Conservation (phyloP, 2,797 vertebrate genomes). For the Crocidura indochinensis region DNA sequence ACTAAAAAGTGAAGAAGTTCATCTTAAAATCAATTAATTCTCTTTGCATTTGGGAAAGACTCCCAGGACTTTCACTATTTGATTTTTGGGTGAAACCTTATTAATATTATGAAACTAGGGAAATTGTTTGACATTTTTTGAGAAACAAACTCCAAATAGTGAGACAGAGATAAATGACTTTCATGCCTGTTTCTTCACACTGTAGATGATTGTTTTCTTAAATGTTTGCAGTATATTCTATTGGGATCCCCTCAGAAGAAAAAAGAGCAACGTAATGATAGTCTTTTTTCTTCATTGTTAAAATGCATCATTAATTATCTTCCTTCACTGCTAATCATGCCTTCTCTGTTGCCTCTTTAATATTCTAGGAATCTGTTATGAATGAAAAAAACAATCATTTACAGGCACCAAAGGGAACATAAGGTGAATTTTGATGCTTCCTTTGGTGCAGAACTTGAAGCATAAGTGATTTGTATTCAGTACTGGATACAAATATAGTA, state of each 20-base stretch:
- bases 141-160: conserved; percentile 47
- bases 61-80: neutral
- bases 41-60: neutral
- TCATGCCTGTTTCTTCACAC: conserved; percentile 39
- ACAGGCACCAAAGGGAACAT: neutral
- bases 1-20: neutral
- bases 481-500: neutral
- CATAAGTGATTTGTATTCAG: conserved; percentile 48
- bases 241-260: neutral
- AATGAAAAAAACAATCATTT: conserved; percentile 55
- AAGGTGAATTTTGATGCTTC: neutral
- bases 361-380: conserved; percentile 42
- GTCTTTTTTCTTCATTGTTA: neutral
- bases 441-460: conserved; percentile 15
- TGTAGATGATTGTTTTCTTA: neutral
- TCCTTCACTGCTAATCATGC: conserved; percentile 45
- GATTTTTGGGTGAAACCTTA: neutral
- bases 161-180: neutral
- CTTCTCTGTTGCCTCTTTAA: conserved; percentile 50
- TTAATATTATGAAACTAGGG: neutral
- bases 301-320: conserved; percentile 32
- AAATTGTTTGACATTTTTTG: conserved; percentile 57
- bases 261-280: neutral
- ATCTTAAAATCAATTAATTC: neutral
- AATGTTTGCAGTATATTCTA: conserved; percentile 7